phyloP scores from a whole-genome alignment of 2,113 vertebrate genomes.

The Phodopus roborovskii region DNA sequence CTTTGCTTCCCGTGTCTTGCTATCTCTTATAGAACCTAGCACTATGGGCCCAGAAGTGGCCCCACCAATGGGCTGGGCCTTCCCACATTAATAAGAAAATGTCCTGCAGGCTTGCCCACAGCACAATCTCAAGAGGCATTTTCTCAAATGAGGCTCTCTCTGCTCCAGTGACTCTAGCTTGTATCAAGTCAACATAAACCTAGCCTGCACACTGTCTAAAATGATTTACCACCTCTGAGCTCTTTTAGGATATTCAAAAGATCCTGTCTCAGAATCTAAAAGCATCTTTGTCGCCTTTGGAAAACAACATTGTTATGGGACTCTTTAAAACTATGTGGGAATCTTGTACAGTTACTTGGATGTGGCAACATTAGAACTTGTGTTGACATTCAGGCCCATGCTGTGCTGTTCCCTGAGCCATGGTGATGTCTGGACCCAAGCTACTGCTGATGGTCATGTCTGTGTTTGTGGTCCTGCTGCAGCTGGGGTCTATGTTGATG shows the following conservation, averaged over 20 bases:
- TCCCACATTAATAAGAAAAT: not conserved
- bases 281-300: not conserved
- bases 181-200: not conserved
- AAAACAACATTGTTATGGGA: not conserved
- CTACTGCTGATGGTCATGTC: no score
- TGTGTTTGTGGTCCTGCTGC: no score
- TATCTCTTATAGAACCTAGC: not conserved
- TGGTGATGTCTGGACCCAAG: no score
- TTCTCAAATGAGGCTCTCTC: not conserved
- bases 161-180: not conserved
- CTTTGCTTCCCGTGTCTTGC: not conserved
- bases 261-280: slow-evolving; percentile 20
- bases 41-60: not conserved
- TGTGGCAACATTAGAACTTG: not conserved
- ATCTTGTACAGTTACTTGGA: not conserved
- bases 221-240: not conserved
- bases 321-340: not conserved
- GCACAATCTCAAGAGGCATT: not conserved
- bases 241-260: slow-evolving; percentile 21
- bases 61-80: not conserved
- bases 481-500: no score
- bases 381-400: not conserved
- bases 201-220: not conserved
- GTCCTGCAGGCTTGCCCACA: not conserved
- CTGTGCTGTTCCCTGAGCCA: no score